phyloP scores from a whole-genome alignment of 2,888 invertebrate genomes.

The Cerceris rybyensis region DNA sequence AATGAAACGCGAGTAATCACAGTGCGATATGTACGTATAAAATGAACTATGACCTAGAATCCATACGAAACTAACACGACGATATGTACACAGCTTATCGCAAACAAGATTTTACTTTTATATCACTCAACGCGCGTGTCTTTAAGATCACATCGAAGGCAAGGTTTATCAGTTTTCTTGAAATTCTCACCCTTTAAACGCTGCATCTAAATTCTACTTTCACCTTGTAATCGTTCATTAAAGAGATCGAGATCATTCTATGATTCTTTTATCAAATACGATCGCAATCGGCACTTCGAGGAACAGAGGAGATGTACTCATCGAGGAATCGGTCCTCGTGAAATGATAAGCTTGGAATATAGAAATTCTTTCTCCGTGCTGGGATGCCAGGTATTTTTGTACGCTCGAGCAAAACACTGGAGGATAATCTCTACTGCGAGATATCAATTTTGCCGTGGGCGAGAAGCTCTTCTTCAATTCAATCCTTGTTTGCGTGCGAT shows the following conservation, averaged over 20 bases:
- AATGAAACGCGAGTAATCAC: conserved; percentile 25
- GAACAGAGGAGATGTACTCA: not conserved
- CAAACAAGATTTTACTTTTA: conserved; percentile 12
- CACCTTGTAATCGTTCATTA: not conserved
- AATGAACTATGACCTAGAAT: conserved; percentile 42
- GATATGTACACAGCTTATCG: conserved; percentile 37
- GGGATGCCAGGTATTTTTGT: conserved; percentile 25
- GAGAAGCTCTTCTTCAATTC: not conserved
- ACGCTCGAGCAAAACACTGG: conserved; percentile 24
- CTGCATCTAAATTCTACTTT: not conserved
- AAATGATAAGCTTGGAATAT: conserved; percentile 15
- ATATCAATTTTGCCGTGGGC: too few relatives aligned
- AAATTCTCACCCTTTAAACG: not conserved
- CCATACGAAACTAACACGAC: conserved; percentile 42
- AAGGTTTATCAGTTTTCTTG: conserved; percentile 24
- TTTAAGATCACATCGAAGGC: conserved; percentile 56
- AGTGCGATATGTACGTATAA: conserved; percentile 44
- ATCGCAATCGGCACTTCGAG: not conserved
- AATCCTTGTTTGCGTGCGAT: too few relatives aligned
- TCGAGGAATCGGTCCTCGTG: not conserved
- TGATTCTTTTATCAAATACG: not conserved
- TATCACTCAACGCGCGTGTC: not conserved
- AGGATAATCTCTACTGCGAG: too few relatives aligned
- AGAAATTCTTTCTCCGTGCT: conserved; percentile 58
- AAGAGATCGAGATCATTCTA: not conserved